Conservation (phyloP, 1,140 invertebrate species). For the Teleogryllus occipitalis region DNA sequence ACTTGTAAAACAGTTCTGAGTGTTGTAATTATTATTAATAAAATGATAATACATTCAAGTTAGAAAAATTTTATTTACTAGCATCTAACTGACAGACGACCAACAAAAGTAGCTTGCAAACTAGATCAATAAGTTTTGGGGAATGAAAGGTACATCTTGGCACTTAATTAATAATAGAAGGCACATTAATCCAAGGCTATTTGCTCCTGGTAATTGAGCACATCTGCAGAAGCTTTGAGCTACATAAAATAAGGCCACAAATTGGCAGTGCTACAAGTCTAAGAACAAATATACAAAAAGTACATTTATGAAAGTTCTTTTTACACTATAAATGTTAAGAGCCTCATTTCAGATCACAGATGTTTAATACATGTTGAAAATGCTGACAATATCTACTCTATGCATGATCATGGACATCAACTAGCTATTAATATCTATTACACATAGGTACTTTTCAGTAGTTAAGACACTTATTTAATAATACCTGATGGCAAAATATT, state of each 20-base stretch:
- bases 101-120: too few relatives aligned
- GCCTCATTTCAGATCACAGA: conserved; percentile 3
- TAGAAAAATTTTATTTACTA: too few relatives aligned
- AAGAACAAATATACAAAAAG: neutral
- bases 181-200: neutral
- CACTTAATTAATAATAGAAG: neutral
- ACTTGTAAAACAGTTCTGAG: too few relatives aligned
- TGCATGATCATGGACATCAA: neutral
- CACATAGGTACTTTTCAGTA: neutral
- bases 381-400: neutral
- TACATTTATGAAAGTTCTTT: neutral
- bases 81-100: too few relatives aligned
- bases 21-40: too few relatives aligned
- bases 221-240: neutral
- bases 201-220: neutral
- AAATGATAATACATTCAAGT: too few relatives aligned
- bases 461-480: neutral
- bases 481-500: neutral
- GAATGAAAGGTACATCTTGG: neutral
- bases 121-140: too few relatives aligned
- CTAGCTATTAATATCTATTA: neutral
- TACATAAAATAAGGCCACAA: neutral
- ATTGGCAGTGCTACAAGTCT: neutral
- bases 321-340: neutral
- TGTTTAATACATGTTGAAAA: neutral